phyloP scores from a whole-genome alignment of 2,888 invertebrate species.

The Melanchra persicariae region DNA sequence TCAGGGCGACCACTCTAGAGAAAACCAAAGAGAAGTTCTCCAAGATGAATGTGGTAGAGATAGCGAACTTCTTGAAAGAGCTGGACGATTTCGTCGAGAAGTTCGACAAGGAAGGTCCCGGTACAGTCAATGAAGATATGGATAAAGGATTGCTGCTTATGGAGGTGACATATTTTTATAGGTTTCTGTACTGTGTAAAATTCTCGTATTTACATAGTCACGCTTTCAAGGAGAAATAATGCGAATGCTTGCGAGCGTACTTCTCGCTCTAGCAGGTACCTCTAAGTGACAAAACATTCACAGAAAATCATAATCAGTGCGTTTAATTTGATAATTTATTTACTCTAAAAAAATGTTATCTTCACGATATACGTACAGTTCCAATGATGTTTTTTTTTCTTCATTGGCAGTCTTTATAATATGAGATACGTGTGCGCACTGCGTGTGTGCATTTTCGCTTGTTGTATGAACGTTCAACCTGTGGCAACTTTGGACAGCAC shows the following conservation, averaged over 20 bases:
- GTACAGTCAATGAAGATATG: conserved; percentile 94
- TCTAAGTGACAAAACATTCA: too few species aligned
- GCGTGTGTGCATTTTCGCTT: neutral
- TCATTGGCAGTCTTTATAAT: too few species aligned
- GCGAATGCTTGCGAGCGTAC: neutral
- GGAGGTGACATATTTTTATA: conserved; percentile 88
- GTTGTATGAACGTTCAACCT: neutral
- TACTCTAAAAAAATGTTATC: too few species aligned
- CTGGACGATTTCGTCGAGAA: conserved; percentile 93
- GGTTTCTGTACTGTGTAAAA: neutral
- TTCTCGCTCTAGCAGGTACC: neutral
- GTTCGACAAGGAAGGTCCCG: conserved; percentile 95
- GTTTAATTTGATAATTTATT: too few species aligned
- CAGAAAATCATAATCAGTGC: too few species aligned
- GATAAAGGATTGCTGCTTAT: conserved; percentile 93
- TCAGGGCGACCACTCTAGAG: conserved; percentile 93
- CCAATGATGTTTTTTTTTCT: too few species aligned
- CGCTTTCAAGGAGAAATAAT: neutral
- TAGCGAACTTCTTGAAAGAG: conserved; percentile 92
- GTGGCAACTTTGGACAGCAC: too few species aligned
- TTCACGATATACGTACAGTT: too few species aligned
- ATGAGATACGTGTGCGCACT: too few species aligned
- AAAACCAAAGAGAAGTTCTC: conserved; percentile 97
- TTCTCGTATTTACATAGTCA: too few species aligned
- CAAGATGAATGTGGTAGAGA: conserved; percentile 94